Evolutionary conservation across 2,797 vertebrate species (phyloP).

Genomic region (Oceanodroma leucorhoa): DNA sequence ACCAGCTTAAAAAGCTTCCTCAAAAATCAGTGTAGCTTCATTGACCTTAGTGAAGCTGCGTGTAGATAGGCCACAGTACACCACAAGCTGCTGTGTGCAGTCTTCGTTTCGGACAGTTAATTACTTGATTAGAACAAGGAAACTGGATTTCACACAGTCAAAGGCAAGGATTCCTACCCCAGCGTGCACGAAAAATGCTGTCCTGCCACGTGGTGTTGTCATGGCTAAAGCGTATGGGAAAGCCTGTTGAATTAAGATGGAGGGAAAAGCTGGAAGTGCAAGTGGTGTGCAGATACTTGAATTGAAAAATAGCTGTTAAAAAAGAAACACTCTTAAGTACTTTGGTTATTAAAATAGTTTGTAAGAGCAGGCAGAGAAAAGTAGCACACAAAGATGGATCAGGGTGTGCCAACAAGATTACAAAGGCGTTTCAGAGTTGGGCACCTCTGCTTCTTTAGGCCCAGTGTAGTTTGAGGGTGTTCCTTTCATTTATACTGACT

Average conservation of each 20-base stretch:
- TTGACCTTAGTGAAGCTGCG: neutral
- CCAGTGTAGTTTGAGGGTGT: neutral
- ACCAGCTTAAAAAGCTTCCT: neutral
- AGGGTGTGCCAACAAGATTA: neutral
- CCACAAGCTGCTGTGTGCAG: neutral
- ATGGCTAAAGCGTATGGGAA: fast-evolving
- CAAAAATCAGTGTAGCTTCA: neutral
- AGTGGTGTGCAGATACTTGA: neutral
- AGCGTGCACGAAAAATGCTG: fast-evolving
- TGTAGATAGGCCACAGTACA: neutral
- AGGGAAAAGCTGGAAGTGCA: neutral
- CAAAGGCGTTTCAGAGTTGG: neutral
- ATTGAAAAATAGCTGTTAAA: neutral
- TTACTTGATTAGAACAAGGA: neutral
- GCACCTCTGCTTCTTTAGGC: neutral
- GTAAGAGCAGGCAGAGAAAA: neutral
- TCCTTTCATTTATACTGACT: neutral
- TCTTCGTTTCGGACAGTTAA: neutral
- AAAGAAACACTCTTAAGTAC: neutral
- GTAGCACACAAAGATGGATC: neutral
- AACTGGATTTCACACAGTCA: neutral
- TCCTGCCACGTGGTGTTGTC: fast-evolving
- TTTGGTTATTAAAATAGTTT: neutral
- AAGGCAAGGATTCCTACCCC: neutral
- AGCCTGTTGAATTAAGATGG: neutral